Evolutionary conservation across 1,140 invertebrate species (phyloP).

Genomic region (Magallana ariakensis): DNA sequence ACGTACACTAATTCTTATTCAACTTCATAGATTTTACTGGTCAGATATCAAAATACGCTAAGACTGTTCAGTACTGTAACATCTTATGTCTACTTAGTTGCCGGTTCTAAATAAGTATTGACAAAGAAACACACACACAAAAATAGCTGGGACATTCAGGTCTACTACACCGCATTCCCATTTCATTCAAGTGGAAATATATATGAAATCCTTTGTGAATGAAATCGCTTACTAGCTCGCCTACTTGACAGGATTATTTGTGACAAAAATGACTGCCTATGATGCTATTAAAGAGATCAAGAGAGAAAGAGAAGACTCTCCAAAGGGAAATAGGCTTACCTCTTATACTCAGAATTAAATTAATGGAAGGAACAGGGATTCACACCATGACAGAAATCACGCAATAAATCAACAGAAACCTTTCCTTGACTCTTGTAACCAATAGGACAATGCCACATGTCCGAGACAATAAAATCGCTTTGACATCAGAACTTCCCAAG

Average conservation of each 20-base stretch:
- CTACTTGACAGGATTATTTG: conserved; percentile 3
- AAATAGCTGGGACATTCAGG: neutral
- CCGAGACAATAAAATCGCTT: no score
- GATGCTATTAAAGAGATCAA: neutral
- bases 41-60: neutral
- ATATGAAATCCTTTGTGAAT: neutral
- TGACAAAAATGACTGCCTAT: neutral
- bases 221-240: neutral
- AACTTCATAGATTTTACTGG: neutral
- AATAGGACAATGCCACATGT: neutral
- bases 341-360: neutral
- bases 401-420: neutral
- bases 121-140: neutral
- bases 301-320: no score
- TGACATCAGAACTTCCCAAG: no score
- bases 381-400: neutral
- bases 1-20: neutral
- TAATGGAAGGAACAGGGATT: neutral
- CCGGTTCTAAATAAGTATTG: neutral
- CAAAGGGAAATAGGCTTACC: neutral
- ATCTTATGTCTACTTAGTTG: neutral
- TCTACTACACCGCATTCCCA: neutral
- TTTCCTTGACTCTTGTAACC: neutral
- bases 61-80: neutral
- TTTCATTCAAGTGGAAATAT: conserved; percentile 33